Evolutionary conservation across 2,113 vertebrate species (phyloP).

Genomic region (Brachyhypopomus occidentalis): DNA sequence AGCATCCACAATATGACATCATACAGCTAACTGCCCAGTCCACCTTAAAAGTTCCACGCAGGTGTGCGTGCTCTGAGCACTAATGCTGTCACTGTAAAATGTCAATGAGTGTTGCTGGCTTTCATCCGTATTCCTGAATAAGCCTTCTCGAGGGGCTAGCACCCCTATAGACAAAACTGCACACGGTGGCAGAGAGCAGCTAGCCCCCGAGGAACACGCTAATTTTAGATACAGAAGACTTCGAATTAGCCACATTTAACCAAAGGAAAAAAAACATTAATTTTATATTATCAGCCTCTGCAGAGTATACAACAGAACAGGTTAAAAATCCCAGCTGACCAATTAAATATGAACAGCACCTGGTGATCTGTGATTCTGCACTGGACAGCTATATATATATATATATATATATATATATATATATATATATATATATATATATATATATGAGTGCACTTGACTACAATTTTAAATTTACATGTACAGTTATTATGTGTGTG

Average conservation of each 20-base stretch:
- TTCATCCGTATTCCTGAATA: conserved; percentile 55
- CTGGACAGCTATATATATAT: too few species aligned
- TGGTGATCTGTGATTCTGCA: too few species aligned
- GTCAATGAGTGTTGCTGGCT: conserved; percentile 53
- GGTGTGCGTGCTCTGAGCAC: conserved; percentile 51
- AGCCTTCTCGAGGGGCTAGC: conserved; percentile 41
- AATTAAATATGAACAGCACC: too few species aligned
- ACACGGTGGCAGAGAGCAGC: background rate
- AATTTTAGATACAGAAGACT: conserved; percentile 3
- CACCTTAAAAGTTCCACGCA: conserved; percentile 54
- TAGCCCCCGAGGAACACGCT: background rate
- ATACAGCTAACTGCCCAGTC: conserved; percentile 35
- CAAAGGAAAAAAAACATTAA: conserved; percentile 17
- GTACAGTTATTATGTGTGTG: too few species aligned
- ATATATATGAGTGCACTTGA: too few species aligned
- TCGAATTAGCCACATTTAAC: background rate
- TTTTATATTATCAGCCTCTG: background rate
- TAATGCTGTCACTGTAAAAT: conserved; percentile 51
- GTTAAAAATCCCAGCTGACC: too few species aligned
- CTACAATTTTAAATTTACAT: too few species aligned
- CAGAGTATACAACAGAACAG: background rate
- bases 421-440: too few species aligned
- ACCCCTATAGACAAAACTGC: background rate
- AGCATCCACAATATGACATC: conserved; percentile 28
- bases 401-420: too few species aligned